A percentile compares a stretch with the other conserved stretches of the same genome.
These are phyloP conservation scores for Heteromormyrus szaboi DNA, from an alignment of 2,797 vertebrate genomes.

Conservation along the genomic window DNA sequence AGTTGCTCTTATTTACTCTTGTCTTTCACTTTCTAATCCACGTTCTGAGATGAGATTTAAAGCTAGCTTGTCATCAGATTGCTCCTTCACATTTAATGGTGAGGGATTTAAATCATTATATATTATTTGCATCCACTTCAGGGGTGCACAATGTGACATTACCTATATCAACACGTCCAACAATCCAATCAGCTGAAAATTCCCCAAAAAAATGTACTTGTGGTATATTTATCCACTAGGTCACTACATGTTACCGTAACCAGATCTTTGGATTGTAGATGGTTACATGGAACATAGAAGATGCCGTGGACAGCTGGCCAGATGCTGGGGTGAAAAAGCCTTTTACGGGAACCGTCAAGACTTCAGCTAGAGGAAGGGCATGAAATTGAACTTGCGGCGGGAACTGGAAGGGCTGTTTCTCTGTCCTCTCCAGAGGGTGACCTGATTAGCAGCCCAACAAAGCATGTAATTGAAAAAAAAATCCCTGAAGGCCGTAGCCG, in stretches of 20 bases:
- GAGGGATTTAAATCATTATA: background rate
- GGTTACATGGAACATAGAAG: background rate
- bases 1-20: background rate
- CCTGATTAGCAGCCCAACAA: slow-evolving; percentile 16
- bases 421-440: slow-evolving; percentile 3
- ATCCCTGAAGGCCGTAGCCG: background rate
- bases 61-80: background rate
- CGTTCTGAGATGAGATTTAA: background rate
- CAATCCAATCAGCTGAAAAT: background rate
- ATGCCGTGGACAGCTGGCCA: background rate
- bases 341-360: background rate
- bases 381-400: slow-evolving; percentile 7
- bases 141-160: background rate
- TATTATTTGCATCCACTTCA: background rate
- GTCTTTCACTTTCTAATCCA: background rate
- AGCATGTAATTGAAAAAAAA: slow-evolving; percentile 16
- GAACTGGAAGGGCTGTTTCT: background rate
- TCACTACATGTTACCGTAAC: background rate
- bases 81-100: background rate
- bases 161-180: background rate
- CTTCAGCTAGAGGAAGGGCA: background rate
- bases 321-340: background rate
- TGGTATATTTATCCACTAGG: background rate
- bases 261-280: background rate
- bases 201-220: background rate